Conservation (phyloP, 1,140 invertebrate genomes). For the Samia ricini region DNA sequence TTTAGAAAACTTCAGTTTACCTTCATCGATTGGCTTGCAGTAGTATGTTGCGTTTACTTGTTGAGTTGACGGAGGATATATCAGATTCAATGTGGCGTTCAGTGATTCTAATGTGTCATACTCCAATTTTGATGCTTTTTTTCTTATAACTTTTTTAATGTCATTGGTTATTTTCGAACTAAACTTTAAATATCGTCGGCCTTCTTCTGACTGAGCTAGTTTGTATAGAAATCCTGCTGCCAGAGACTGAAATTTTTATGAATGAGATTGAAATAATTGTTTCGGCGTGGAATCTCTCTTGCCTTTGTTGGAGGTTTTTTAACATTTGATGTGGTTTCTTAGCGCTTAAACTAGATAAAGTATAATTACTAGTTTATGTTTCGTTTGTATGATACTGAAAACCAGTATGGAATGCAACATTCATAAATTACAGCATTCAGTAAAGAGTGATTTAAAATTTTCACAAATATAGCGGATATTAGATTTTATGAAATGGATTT, state of each 20-base stretch:
- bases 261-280: no score
- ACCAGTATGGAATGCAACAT: no score
- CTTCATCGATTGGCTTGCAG: constrained; percentile 47
- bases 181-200: constrained; percentile 56
- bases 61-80: constrained; percentile 40
- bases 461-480: no score
- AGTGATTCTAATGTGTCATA: constrained; percentile 41
- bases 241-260: constrained; percentile 39
- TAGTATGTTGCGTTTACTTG: constrained; percentile 37
- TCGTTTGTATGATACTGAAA: no score
- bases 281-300: no score
- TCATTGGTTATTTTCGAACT: constrained; percentile 59
- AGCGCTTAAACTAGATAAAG: not conserved
- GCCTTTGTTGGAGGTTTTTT: not conserved
- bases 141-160: constrained; percentile 53
- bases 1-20: constrained; percentile 54
- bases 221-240: constrained; percentile 44
- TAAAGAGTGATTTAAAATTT: no score
- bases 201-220: constrained; percentile 52
- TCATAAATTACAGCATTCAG: no score
- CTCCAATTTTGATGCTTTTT: constrained; percentile 38
- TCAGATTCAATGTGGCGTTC: constrained; percentile 39
- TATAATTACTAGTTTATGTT: no score
- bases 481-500: no score
- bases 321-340: not conserved